Percentiles rank a stretch among this genome's conserved stretches.
Evolutionary conservation across 2,113 vertebrate genomes (phyloP).

Genomic region (Cynoglossus semilaevis): DNA sequence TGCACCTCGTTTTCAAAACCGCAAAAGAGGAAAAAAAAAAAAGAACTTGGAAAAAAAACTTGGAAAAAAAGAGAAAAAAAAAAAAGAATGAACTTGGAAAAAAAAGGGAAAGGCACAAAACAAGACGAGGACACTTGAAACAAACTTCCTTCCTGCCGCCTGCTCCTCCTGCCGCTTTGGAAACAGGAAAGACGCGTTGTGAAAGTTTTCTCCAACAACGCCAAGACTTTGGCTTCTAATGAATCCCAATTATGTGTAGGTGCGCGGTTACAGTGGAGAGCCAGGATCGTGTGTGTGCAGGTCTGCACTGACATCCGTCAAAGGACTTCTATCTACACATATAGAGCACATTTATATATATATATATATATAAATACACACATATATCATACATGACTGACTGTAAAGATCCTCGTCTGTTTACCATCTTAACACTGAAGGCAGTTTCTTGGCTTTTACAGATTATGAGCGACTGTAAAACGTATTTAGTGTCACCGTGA

Average conservation of each 20-base stretch:
- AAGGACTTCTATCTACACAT: constrained; percentile 10
- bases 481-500: too few relatives aligned
- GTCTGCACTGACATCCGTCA: constrained; percentile 14
- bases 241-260: constrained; percentile 64
- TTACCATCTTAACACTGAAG: too few relatives aligned
- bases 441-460: too few relatives aligned
- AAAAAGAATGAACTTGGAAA: too few relatives aligned
- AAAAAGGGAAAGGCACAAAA: constrained; percentile 52
- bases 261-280: constrained; percentile 33
- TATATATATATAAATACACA: too few relatives aligned
- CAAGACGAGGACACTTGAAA: constrained; percentile 63
- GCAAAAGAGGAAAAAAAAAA: constrained; percentile 60
- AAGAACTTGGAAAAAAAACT: too few relatives aligned
- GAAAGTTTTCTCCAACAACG: constrained; percentile 55
- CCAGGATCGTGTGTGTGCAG: constrained; percentile 3
- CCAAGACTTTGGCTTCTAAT: constrained; percentile 43
- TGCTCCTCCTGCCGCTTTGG: constrained; percentile 36
- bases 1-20: constrained; percentile 76
- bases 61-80: constrained; percentile 60
- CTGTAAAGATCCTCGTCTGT: constrained; percentile 36
- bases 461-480: too few relatives aligned
- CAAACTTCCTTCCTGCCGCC: constrained; percentile 40
- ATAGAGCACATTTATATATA: too few relatives aligned
- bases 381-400: constrained; percentile 24
- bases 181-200: constrained; percentile 64